Evolutionary conservation across 2,888 invertebrate species (phyloP), one percentile per base, ranked within the genome.

Genomic region (Leucoma salicis): DNA sequence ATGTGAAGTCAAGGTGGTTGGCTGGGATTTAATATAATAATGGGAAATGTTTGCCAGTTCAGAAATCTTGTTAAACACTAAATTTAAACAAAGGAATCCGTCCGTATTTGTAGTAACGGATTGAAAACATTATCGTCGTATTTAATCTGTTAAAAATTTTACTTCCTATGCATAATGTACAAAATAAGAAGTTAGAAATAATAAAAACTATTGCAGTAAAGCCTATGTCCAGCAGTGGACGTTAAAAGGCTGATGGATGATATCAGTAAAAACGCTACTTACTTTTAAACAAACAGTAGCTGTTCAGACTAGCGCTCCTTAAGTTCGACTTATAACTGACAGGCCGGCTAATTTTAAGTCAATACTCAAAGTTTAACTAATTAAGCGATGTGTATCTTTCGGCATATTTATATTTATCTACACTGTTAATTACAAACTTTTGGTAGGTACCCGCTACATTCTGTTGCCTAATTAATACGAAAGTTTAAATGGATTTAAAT

Each of bases 331-430:
- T 14, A 29, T 21, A 18, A 16, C 36, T 18, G 14, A 28, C 29
- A 29, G 13, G 3, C 12, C 12, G 14, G 8, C 14, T 15, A 38
- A 38, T 24, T 39, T 11, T 39, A 44, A 49, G 37, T 31, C 38
- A 33, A 39, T 32, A 15, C 25, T 15, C 7, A 66, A 78, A 76
- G 67, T 74, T 74, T 57, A 61, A 58, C 69, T 74, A 70, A 76
- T 74, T 76, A 75, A 54, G 58, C 53, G 50, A 57, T 55, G 53
- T 46, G 41, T 46, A 42, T 53, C 51, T 49, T 53, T 44, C 43
- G 42, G 51, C 50, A 57, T 62, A 65, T 70, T 69, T 73, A 54
- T 63, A 59, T 68, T 68, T 66, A 54, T 60, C 60, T 63, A 64
- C 58, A 62, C 58, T 18, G 21, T 34, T 39, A 33, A 39, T 39